phyloP scores from a whole-genome alignment of 2,888 invertebrate genomes.

The Peribatodes rhomboidaria region DNA sequence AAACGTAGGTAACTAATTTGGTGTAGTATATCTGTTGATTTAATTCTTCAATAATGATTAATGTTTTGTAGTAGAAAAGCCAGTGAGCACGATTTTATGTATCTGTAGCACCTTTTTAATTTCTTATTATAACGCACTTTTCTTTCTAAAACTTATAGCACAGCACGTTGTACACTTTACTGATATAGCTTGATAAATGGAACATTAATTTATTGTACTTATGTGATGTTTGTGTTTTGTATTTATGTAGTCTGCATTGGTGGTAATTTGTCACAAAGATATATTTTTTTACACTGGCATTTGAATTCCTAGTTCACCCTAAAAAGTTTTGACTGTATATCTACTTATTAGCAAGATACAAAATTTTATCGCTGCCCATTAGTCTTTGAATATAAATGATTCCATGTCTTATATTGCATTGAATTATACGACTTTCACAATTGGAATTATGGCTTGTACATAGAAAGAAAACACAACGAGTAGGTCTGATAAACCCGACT shows the following conservation, averaged over 20 bases:
- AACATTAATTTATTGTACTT: background rate
- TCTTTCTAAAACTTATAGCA: constrained; percentile 49
- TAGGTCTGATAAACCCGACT: no score
- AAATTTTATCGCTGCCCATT: no score
- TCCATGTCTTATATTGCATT: no score
- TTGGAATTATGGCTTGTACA: no score
- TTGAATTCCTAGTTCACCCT: no score
- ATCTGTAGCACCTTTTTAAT: constrained; percentile 31
- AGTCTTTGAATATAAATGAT: no score
- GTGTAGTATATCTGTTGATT: constrained; percentile 29
- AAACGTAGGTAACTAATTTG: constrained; percentile 23
- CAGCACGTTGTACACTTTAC: constrained; percentile 53
- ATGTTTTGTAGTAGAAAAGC: constrained; percentile 42
- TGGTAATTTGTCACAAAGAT: background rate
- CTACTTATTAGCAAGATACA: no score
- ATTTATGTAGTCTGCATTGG: constrained; percentile 23
- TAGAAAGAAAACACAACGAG: no score
- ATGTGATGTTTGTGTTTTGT: constrained; percentile 35
- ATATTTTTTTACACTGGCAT: background rate
- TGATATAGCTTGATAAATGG: constrained; percentile 43
- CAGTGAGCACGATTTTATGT: constrained; percentile 41
- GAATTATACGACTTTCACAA: no score
- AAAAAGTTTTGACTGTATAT: background rate
- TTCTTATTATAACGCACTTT: constrained; percentile 33
- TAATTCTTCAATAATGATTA: constrained; percentile 26